phyloP scores from a whole-genome alignment of 1,140 invertebrate genomes.

The Himalopsyche phryganea region DNA sequence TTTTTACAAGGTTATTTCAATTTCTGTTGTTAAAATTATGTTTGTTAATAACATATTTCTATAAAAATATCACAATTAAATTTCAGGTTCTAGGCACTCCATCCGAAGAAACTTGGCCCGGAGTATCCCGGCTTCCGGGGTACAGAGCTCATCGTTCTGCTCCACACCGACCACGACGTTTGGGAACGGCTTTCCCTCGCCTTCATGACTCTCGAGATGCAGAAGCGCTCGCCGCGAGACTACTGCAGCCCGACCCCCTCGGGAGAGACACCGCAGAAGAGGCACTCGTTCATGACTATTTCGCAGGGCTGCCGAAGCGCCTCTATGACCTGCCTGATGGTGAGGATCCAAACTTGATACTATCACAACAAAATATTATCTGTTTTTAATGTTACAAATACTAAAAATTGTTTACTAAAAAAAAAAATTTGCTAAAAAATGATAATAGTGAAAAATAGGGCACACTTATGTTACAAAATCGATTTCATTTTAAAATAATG shows the following conservation, averaged over 20 bases:
- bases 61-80: background rate
- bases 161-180: conserved; percentile 71
- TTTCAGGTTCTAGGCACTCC: conserved; percentile 83
- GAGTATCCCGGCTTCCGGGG: conserved; percentile 80
- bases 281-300: conserved; percentile 88
- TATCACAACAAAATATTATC: background rate
- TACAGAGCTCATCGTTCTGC: conserved; percentile 71
- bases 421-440: too few species aligned
- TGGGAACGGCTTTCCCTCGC: conserved; percentile 84
- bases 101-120: conserved; percentile 85
- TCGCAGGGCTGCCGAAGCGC: conserved; percentile 81
- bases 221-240: conserved; percentile 78
- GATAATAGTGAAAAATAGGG: too few species aligned
- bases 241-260: conserved; percentile 85
- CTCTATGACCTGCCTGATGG: conserved; percentile 87
- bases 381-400: too few species aligned
- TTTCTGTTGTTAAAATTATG: too few species aligned
- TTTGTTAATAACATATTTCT: too few species aligned
- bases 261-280: conserved; percentile 81
- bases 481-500: too few species aligned
- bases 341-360: conserved; percentile 60
- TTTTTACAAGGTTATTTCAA: too few species aligned
- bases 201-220: conserved; percentile 83
- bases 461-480: too few species aligned
- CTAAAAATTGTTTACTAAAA: too few species aligned